These are phyloP conservation scores for Rhabdomys dilectus DNA, from an alignment of 2,113 vertebrate genomes.

Conservation along the genomic window DNA sequence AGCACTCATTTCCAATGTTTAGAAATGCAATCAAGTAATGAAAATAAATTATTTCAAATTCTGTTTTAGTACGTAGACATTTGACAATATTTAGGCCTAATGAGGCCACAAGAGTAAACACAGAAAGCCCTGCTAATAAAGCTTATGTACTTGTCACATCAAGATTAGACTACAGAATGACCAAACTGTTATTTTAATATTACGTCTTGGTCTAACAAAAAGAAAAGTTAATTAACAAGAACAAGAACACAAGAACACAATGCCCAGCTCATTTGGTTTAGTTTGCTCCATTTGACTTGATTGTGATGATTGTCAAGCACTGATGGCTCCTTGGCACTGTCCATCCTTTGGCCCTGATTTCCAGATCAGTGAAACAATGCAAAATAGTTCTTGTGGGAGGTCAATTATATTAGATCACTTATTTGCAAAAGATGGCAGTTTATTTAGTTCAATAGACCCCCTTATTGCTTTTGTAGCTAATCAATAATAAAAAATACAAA, in stretches of 20 bases:
- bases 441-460: not conserved
- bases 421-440: slow-evolving; percentile 42
- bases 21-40: slow-evolving; percentile 14
- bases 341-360: slow-evolving; percentile 25
- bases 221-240: slow-evolving; percentile 64
- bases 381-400: not conserved
- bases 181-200: slow-evolving; percentile 12
- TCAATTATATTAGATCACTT: slow-evolving; percentile 12
- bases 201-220: slow-evolving; percentile 2
- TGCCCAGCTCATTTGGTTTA: not conserved
- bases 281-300: slow-evolving; percentile 34
- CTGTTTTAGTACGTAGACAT: slow-evolving; percentile 20
- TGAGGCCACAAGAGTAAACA: slow-evolving; percentile 36
- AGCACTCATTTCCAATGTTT: not conserved
- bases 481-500: not conserved
- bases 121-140: not conserved
- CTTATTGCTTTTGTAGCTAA: slow-evolving; percentile 34
- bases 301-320: not conserved
- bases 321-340: not conserved
- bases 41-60: slow-evolving; percentile 59
- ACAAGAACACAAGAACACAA: slow-evolving; percentile 7
- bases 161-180: not conserved
- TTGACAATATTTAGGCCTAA: slow-evolving; percentile 52
- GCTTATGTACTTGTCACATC: not conserved
- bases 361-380: not conserved